Evolutionary conservation across 92 coral and sea anemone species (phyloP), one percentile per base, ranked within the genome.

Genomic region (Galaxea fascicularis): DNA sequence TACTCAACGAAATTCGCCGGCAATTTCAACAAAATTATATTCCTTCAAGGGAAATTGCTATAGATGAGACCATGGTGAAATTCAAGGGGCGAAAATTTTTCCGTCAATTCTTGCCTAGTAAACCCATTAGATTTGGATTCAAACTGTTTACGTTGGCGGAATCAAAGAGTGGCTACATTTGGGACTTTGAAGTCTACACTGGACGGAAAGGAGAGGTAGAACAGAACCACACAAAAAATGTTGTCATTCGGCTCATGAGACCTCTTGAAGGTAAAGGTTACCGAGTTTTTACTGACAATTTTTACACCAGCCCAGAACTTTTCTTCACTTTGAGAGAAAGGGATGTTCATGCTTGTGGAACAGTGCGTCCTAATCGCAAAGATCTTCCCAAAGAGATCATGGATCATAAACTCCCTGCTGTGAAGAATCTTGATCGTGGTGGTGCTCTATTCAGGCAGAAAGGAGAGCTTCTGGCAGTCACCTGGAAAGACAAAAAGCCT

Each of bases 401-500:
- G 65, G 87, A 90, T 46, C 73, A 54, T 58, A 82, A 74, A 65
- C 44, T 66, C 17, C 85, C 80, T 22, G 24, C 1, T 46, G 76
- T 88, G 41, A 78, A 84, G 53, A 65, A 52, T n/a, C 29, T 75
- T 74, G 54, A 66, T 16, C 78, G 82, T 66, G 89, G 73, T 54
- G 74, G 59, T 29, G 58, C 85, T 11, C 59, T 79, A 35, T 89
- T 84, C 44, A 80, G 70, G 73, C 84, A 82, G 74, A 76, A 76
- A 44, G 67, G 56, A 18, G 59, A 85, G 21, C 68, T 85, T 72
- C 60, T 84, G 21, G 79, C 77, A 49, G 39, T 76, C 15, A 85
- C 88, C 9, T 89, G 92, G 89, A 77, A 89, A 58, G 92, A 89
- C 60, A 84, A 46, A 75, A 81, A 82, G 47, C 92, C 85, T 15